Percentiles rank a stretch among this genome's conserved stretches.
phyloP scores from a whole-genome alignment of 2,113 vertebrate genomes.

The Ptilorrhoa leucosticta region DNA sequence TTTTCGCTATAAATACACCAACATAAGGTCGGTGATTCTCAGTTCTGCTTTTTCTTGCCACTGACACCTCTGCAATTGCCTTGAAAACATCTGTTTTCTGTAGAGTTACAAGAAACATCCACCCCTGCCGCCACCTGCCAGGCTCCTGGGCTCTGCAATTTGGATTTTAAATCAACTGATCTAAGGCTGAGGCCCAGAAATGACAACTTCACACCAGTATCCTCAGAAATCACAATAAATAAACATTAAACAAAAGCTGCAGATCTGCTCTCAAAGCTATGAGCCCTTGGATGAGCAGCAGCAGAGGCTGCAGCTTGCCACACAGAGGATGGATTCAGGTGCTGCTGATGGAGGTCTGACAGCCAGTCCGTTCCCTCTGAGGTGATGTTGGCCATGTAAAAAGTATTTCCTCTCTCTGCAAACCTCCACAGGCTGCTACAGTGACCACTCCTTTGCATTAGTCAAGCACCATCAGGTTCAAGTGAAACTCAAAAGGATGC shows the following conservation, averaged over 20 bases:
- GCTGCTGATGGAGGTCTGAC: not conserved
- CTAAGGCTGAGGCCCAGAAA: not conserved
- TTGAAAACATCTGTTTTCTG: not conserved
- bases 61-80: not conserved
- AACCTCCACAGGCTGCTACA: not conserved
- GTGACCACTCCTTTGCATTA: not conserved
- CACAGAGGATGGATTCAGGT: accelerated
- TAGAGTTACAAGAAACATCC: not conserved
- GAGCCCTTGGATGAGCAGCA: not conserved
- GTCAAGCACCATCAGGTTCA: not conserved
- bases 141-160: not conserved
- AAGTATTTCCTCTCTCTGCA: accelerated
- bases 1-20: not conserved
- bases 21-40: not conserved
- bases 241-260: not conserved
- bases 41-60: not conserved
- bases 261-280: not conserved
- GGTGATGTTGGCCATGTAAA: accelerated
- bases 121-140: not conserved
- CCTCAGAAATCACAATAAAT: not conserved
- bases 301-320: not conserved
- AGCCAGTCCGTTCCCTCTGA: accelerated
- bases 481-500: not conserved
- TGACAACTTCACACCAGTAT: accelerated
- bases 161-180: not conserved